phyloP scores from a whole-genome alignment of 23 tunicate genomes.

The Ascidia mentula region DNA sequence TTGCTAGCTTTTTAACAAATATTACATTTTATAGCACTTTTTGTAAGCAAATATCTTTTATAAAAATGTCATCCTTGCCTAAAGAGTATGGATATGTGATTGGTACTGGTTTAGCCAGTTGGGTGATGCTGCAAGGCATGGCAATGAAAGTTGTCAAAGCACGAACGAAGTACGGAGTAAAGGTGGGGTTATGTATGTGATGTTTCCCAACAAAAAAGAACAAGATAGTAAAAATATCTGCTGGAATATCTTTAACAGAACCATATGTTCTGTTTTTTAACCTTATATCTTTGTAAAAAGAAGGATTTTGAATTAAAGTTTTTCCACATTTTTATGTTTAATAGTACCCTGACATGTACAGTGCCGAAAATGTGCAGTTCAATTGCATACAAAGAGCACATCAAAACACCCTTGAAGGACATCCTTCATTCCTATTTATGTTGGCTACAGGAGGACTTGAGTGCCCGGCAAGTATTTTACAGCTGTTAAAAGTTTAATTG shows the following conservation, averaged over 20 bases:
- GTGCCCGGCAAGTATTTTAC: conserved; percentile 43
- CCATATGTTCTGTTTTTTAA: too few relatives aligned
- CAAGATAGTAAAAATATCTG: too few relatives aligned
- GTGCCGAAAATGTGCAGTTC: conserved; percentile 40
- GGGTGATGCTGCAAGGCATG: conserved; percentile 41
- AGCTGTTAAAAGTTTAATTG: too few relatives aligned
- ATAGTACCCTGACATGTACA: conserved; percentile 81
- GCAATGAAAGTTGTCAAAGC: conserved; percentile 52
- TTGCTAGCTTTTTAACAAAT: too few relatives aligned
- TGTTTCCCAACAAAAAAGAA: too few relatives aligned
- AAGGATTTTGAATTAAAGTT: too few relatives aligned
- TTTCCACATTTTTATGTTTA: too few relatives aligned
- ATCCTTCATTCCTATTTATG: conserved; percentile 49
- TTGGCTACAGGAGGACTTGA: conserved; percentile 48
- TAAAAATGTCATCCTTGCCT: conserved; percentile 30
- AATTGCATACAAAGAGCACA: conserved; percentile 78
- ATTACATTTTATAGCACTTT: not conserved
- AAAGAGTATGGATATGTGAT: conserved; percentile 73
- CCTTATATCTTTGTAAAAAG: too few relatives aligned
- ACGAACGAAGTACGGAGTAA: conserved; percentile 55
- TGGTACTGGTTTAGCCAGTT: conserved; percentile 30
- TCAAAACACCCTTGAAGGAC: conserved; percentile 59
- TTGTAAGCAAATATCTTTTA: not conserved
- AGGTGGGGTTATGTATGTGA: too few relatives aligned
- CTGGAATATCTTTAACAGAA: too few relatives aligned